Evolutionary conservation across 2,888 invertebrate genomes (phyloP), one percentile per base, ranked within the genome.

Genomic region (Byasa hedistus): DNA sequence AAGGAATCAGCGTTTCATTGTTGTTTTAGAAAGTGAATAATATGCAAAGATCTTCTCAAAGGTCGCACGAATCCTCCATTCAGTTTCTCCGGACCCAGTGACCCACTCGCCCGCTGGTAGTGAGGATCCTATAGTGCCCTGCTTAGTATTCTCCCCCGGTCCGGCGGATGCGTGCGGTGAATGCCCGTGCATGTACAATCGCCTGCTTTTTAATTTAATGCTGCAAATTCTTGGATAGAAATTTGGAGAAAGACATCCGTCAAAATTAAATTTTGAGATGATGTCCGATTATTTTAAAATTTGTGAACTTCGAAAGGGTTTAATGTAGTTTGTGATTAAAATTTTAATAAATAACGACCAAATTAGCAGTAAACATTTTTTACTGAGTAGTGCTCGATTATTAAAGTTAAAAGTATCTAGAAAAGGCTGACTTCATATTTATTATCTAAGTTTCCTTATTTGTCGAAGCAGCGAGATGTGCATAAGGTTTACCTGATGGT

Each of bases 91-190:
- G 61, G 27, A 5, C 57, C 57, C 57, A 57, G 32, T 61, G 52
- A 64, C 68, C 68, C 61, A 64, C 64, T 61, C 32, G 32, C 61
- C 24, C 52, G 51, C 19, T 32, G 56, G 24, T 22, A 59, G 32
- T 32, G 57, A 70, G 67, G 70, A 68, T 65, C 61, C 61, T 44
- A 62, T 63, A 69, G 63, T 69, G 67, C 65, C 61, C 52, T 61
- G 66, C 21, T 71, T 73, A 66, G 68, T 72, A 72, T 75, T 68
- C 73, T 63, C 64, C 70, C 72, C 74, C 72, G 74, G 73, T 69
- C 8, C 70, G 66, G 7, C 36, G 54, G 24, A 1, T 27, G 66
- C 70, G 70, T 68, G 74, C 61, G 54, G 23, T 17, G 69, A 70
- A 64, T 61, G 24, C 12, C 57, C 63, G 44, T 69, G 57, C n/a